Percentiles rank a stretch among this genome's conserved stretches.
These are phyloP conservation scores for Anthopleura xanthogrammica DNA, from an alignment of 92 coral and sea anemone species.

Conservation along the genomic window DNA sequence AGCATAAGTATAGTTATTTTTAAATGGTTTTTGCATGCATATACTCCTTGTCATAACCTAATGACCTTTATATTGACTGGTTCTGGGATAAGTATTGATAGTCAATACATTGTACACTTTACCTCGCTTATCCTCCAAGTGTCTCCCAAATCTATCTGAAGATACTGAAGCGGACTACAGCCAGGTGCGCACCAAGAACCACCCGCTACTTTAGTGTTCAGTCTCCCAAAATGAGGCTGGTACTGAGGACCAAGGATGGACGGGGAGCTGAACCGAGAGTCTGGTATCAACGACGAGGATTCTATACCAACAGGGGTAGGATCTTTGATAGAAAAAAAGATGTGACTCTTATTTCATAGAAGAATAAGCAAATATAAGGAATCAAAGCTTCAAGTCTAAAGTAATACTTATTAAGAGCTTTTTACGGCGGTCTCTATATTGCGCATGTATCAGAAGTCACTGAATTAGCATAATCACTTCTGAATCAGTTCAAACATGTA, in stretches of 20 bases:
- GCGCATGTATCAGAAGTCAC: no score
- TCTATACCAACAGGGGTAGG: constrained; percentile 14
- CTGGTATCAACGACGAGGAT: constrained; percentile 10
- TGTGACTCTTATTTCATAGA: no score
- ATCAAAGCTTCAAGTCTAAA: no score
- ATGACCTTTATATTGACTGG: neutral
- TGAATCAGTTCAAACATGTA: no score
- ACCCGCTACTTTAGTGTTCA: constrained; percentile 12
- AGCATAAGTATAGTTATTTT: neutral
- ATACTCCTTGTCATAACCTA: neutral
- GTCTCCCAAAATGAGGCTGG: constrained; percentile 11
- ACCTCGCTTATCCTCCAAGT: constrained; percentile 27
- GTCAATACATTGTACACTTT: neutral
- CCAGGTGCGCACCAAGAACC: constrained; percentile 30
- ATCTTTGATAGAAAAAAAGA: neutral
- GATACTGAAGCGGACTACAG: constrained; percentile 3
- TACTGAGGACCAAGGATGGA: constrained; percentile 9
- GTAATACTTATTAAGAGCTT: no score
- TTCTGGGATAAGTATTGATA: neutral
- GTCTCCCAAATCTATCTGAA: constrained; percentile 23
- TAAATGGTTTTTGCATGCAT: neutral
- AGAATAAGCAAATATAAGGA: neutral
- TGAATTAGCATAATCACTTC: no score
- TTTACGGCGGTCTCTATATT: no score
- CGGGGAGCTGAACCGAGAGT: constrained; percentile 20